Percentiles rank a stretch among this genome's conserved stretches.
Conservation (phyloP, 2,888 invertebrate genomes). For the Drosophila mimetica region DNA sequence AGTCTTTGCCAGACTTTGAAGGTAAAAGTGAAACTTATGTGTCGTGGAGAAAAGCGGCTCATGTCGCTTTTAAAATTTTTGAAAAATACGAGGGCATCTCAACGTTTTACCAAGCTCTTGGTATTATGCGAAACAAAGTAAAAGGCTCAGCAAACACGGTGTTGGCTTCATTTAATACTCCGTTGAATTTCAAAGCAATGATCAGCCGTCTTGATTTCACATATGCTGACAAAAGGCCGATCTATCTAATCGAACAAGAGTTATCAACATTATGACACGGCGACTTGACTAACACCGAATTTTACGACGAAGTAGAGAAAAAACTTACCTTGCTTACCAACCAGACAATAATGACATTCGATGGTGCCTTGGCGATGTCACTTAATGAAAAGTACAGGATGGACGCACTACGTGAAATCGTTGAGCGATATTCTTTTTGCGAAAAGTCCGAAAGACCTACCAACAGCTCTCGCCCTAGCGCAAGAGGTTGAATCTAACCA, state of each 20-base stretch:
- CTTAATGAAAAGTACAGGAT: slow-evolving; percentile 2
- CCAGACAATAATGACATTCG: slow-evolving; percentile 6
- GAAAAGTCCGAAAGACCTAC: slow-evolving; percentile 4
- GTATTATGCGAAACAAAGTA: slow-evolving; percentile 14
- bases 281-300: slow-evolving; percentile 4
- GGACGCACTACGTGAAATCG: background rate
- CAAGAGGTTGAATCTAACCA: slow-evolving; percentile 1
- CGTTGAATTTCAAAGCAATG: slow-evolving; percentile 10
- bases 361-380: slow-evolving; percentile 6
- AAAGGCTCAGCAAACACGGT: slow-evolving; percentile 6
- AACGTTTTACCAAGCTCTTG: slow-evolving; percentile 1
- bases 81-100: slow-evolving; percentile 8
- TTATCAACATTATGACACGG: slow-evolving; percentile 6
- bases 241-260: slow-evolving; percentile 13
- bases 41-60: slow-evolving; percentile 8
- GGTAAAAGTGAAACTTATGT: slow-evolving; percentile 10
- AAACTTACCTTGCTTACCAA: slow-evolving; percentile 8
- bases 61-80: slow-evolving; percentile 21
- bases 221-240: slow-evolving; percentile 10
- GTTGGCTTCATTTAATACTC: slow-evolving; percentile 4
- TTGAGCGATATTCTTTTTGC: slow-evolving; percentile 12
- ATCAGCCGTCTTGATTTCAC: slow-evolving; percentile 15
- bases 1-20: slow-evolving; percentile 2
- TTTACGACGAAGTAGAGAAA: slow-evolving; percentile 12
- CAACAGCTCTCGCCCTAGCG: slow-evolving; percentile 2